Evolutionary conservation across 2,797 vertebrate genomes (phyloP).

Genomic region (Acanthurus tractus): DNA sequence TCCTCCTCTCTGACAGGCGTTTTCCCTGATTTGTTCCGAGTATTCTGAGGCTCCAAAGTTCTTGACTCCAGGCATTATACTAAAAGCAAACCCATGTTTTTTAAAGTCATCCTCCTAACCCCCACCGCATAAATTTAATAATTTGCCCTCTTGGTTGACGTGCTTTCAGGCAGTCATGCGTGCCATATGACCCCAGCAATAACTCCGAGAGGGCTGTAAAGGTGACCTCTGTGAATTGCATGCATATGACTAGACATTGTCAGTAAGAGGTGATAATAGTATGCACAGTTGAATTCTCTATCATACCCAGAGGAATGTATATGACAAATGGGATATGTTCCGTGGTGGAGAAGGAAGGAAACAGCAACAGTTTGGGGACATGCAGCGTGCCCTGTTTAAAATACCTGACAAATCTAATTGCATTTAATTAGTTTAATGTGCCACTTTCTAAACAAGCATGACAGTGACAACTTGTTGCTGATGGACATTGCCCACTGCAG

Average conservation of each 20-base stretch:
- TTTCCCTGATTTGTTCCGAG: slow-evolving; percentile 63
- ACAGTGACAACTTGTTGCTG: slow-evolving; percentile 56
- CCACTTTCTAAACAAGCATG: slow-evolving; percentile 50
- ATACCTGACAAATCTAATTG: slow-evolving; percentile 67
- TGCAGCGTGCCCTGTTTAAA: slow-evolving; percentile 43
- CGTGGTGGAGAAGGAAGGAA: slow-evolving; percentile 34
- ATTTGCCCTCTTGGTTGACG: slow-evolving; percentile 76
- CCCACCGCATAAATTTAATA: slow-evolving; percentile 81
- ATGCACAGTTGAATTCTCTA: slow-evolving; percentile 73
- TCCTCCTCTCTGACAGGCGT: slow-evolving; percentile 23
- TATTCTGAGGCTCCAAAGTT: slow-evolving; percentile 60
- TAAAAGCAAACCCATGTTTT: slow-evolving; percentile 88
- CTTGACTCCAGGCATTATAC: slow-evolving; percentile 78
- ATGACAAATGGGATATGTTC: slow-evolving; percentile 75
- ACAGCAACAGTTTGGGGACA: slow-evolving; percentile 56
- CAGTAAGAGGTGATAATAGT: slow-evolving; percentile 72
- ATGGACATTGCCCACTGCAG: slow-evolving; percentile 42
- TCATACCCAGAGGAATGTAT: slow-evolving; percentile 64
- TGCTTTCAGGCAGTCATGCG: slow-evolving; percentile 76
- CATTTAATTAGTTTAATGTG: slow-evolving; percentile 72
- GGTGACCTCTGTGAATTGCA: slow-evolving; percentile 83
- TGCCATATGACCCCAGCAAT: slow-evolving; percentile 79
- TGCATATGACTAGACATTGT: slow-evolving; percentile 71
- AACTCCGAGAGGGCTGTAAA: slow-evolving; percentile 78
- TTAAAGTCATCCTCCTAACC: slow-evolving; percentile 72